phyloP scores from a whole-genome alignment of 2,888 invertebrate genomes.

The Fragum whitleyi region DNA sequence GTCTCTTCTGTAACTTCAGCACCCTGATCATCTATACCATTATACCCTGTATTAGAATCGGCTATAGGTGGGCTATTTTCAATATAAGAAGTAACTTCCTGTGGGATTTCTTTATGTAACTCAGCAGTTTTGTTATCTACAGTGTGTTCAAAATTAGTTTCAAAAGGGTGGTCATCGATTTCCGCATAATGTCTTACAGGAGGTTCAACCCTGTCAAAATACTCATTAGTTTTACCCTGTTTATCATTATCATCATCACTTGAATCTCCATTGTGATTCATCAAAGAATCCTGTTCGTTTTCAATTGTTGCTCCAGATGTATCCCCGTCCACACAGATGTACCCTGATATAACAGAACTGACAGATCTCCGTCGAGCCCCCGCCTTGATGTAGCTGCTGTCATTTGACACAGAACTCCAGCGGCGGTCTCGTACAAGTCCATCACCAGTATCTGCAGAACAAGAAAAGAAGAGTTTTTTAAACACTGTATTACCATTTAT shows the following conservation, averaged over 20 bases:
- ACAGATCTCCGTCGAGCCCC: not conserved
- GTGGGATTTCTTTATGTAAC: not conserved
- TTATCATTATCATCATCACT: not conserved
- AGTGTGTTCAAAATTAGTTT: not conserved
- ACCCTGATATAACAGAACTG: not conserved
- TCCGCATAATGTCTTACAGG: not conserved
- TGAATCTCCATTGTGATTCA: not conserved
- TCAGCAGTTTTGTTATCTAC: not conserved
- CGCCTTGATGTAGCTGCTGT: not conserved
- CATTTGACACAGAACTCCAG: conserved; percentile 11
- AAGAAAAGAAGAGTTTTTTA: no score
- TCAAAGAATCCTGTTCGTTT: not conserved
- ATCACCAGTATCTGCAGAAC: not conserved
- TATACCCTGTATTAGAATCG: not conserved
- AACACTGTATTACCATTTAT: no score
- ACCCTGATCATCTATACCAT: not conserved
- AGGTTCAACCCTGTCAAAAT: not conserved
- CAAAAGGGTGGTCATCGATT: not conserved
- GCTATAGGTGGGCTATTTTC: not conserved
- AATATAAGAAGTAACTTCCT: not conserved
- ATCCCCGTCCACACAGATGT: conserved; percentile 8
- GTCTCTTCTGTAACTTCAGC: not conserved
- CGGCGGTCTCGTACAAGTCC: not conserved
- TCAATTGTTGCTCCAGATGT: not conserved
- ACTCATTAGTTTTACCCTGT: not conserved